phyloP scores from a whole-genome alignment of 2,888 invertebrate species.

The Dendrolimus pini region DNA sequence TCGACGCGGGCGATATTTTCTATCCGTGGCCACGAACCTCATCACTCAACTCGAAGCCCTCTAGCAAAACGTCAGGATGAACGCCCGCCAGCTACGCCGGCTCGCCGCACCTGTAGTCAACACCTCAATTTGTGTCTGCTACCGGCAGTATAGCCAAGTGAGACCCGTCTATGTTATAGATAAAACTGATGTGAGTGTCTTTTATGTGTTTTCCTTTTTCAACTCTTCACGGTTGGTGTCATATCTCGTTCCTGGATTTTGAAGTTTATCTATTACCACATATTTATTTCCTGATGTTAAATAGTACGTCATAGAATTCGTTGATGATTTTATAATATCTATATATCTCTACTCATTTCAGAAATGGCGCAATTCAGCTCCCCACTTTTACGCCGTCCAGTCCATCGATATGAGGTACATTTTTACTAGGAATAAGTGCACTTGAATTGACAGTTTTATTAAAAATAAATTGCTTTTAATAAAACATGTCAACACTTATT shows the following conservation, averaged over 20 bases:
- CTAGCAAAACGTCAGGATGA: conserved; percentile 37
- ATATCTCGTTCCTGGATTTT: not conserved
- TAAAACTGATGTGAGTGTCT: conserved; percentile 60
- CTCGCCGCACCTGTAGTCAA: conserved; percentile 39
- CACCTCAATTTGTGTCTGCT: conserved; percentile 37
- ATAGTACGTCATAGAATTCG: not conserved
- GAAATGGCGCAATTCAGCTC: conserved; percentile 71
- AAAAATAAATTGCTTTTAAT: conserved; percentile 55
- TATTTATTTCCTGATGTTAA: not conserved
- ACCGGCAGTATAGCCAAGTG: conserved; percentile 62
- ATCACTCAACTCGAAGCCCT: conserved; percentile 11
- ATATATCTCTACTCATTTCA: conserved; percentile 34
- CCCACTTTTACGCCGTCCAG: conserved; percentile 63
- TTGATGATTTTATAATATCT: not conserved
- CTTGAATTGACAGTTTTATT: conserved; percentile 24
- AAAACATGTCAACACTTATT: conserved; percentile 52
- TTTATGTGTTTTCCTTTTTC: conserved; percentile 17
- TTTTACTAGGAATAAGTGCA: not conserved
- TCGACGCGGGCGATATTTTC: conserved; percentile 28
- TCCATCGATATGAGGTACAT: conserved; percentile 63
- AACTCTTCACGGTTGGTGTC: conserved; percentile 5
- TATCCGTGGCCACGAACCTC: conserved; percentile 15
- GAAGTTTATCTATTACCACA: not conserved
- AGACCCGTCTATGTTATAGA: conserved; percentile 65
- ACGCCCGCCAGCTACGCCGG: conserved; percentile 55